phyloP scores from a whole-genome alignment of 1,140 invertebrate species.

The Phenacoccus solenopsis region DNA sequence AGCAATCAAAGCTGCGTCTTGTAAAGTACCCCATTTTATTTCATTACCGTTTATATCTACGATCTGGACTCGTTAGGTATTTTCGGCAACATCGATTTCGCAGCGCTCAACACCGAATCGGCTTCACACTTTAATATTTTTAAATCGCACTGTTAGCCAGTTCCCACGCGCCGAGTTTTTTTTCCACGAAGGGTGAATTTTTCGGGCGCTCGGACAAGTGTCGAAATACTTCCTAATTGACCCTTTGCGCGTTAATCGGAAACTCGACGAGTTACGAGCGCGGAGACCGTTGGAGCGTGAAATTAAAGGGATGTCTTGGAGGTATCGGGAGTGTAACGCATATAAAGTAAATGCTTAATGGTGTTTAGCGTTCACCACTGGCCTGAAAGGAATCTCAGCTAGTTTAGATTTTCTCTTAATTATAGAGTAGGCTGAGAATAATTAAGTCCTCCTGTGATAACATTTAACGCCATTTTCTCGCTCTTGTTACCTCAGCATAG shows the following conservation, averaged over 20 bases:
- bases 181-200: neutral
- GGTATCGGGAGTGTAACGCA: neutral
- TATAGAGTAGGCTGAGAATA: neutral
- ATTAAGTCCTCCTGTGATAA: neutral
- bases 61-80: neutral
- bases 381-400: neutral
- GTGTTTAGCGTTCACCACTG: no score
- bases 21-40: neutral
- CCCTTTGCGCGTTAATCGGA: no score
- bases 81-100: no score
- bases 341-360: neutral
- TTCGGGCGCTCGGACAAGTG: neutral
- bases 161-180: no score
- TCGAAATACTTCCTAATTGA: neutral
- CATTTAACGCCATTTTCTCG: neutral
- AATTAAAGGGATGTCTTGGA: neutral
- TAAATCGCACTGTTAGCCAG: no score
- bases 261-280: neutral
- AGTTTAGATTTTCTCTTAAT: neutral
- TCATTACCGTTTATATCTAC: neutral
- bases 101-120: no score
- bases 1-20: neutral
- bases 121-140: no score
- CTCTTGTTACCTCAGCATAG: neutral
- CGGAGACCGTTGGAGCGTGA: neutral